Percentiles rank a stretch among this genome's conserved stretches.
phyloP scores from a whole-genome alignment of 1,140 invertebrate species.

The Lucilia cuprina region DNA sequence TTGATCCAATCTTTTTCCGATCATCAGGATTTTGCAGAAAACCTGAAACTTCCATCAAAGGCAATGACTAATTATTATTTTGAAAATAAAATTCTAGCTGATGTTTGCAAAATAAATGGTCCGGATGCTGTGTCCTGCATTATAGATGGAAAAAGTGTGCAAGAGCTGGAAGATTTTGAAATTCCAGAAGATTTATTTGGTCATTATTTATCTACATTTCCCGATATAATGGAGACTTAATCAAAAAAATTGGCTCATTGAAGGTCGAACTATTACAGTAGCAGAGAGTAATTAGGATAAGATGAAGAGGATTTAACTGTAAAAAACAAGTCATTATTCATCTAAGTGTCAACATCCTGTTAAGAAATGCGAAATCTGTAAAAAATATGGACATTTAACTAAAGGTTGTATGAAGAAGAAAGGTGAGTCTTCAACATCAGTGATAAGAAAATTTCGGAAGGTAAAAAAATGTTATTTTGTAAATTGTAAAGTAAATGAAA shows the following conservation, averaged over 20 bases:
- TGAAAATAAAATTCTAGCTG: not conserved
- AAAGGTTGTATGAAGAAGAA: not conserved
- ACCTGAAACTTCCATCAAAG: not conserved
- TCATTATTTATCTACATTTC: not conserved
- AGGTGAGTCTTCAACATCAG: not conserved
- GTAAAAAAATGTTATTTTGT: not conserved
- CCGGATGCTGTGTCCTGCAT: not conserved
- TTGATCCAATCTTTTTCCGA: not conserved
- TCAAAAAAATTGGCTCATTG: not conserved
- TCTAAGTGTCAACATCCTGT: not conserved
- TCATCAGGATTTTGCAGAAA: not conserved
- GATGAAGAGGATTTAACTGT: not conserved
- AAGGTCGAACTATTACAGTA: not conserved
- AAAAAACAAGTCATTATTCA: not conserved
- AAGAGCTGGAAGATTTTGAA: not conserved
- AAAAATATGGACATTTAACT: not conserved
- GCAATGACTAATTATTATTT: not conserved
- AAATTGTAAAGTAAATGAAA: not conserved
- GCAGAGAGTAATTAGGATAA: not conserved
- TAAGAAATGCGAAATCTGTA: not conserved
- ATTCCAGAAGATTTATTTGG: not conserved
- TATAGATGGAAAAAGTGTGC: not conserved
- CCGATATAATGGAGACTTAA: not conserved
- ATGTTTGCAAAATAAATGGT: not conserved
- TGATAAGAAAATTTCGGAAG: not conserved